Base-by-base conservation (phyloP, 2,888 invertebrate species). In the Seira sanloemensis region DNA sequence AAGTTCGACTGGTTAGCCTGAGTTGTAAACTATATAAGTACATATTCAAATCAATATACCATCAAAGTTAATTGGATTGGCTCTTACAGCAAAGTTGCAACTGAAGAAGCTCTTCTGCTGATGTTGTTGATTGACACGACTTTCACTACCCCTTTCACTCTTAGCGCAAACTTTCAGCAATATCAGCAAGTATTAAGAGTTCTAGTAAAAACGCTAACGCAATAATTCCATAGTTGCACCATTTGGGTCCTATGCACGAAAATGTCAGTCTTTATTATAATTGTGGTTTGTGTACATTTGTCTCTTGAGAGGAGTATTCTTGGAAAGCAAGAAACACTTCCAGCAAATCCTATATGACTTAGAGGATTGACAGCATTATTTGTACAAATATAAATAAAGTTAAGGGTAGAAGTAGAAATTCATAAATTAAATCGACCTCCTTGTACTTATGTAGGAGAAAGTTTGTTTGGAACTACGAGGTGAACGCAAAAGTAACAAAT, bases 41-140 rank as follows among this genome's bases (percentile, higher is more conserved):
- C 37, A 37, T 69, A 75, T 75, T 75, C 69, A 81, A 81, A 75
- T 81, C 75, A 81, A 65, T 75, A 81, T 75, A 75, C 68, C 74
- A 80, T 25, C 27, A 16, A 68, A 75, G 62, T 75, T 81, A 75
- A 81, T 81, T 81, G 81, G 75, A 81, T 81, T 81, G 81, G 62
- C 37, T 69, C 23, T 74, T 46, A 81, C 75, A 75, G 12, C 4
- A 75, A 75, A 75, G 79, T 67, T 67, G 73, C 65, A 81, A 68
- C 75, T 75, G 66, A 65, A 68, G 24, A 50, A 24, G 5, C 12
- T 37, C 37, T 37, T 12, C 37, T 12, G 37, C 37, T 37, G 37
- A 12, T 12, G 12, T 21, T 58, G 65, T 24, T 75, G 75, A 81
- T 58, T 74, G 69, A 69, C 65, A 69, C 68, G 58, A 74, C 80